Percentiles rank a stretch among this genome's conserved stretches.
Conservation (phyloP, 1,140 invertebrate species). For the Acyrthosiphon pisum region DNA sequence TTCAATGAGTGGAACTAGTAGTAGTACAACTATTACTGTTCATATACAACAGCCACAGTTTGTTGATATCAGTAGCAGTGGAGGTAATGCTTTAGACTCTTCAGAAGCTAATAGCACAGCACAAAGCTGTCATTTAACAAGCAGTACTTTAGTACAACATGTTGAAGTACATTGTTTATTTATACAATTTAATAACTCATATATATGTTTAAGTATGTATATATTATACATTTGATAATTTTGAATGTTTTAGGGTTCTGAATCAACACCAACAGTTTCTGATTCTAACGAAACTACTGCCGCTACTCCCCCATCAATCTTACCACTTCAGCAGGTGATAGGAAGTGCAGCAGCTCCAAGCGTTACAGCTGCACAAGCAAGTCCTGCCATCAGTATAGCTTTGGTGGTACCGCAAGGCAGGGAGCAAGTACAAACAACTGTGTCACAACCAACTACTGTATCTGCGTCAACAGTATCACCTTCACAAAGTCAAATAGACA, state of each 20-base stretch:
- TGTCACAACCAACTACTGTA: slow-evolving; percentile 48
- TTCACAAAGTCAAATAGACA: slow-evolving; percentile 54
- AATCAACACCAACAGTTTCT: slow-evolving; percentile 52
- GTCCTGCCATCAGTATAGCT: slow-evolving; percentile 51
- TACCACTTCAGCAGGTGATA: slow-evolving; percentile 40
- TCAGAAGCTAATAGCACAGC: slow-evolving; percentile 54
- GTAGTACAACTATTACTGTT: slow-evolving; percentile 53
- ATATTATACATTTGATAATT: not conserved
- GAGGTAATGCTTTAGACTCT: slow-evolving; percentile 39
- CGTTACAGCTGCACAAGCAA: slow-evolving; percentile 38
- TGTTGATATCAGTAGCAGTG: slow-evolving; percentile 50
- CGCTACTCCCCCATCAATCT: slow-evolving; percentile 28
- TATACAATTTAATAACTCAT: not conserved
- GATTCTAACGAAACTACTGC: slow-evolving; percentile 50
- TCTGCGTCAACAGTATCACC: slow-evolving; percentile 52
- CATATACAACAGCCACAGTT: slow-evolving; percentile 51
- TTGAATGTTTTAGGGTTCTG: slow-evolving; percentile 33
- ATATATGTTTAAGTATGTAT: not conserved
- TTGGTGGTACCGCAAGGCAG: slow-evolving; percentile 49
- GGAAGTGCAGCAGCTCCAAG: slow-evolving; percentile 41
- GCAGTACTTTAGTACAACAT: slow-evolving; percentile 51
- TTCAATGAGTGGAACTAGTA: slow-evolving; percentile 54
- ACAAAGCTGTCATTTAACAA: slow-evolving; percentile 54
- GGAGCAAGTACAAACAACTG: slow-evolving; percentile 49
- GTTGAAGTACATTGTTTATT: slow-evolving; percentile 23